Conservation (phyloP, 1,140 invertebrate species). For the Atta texana region DNA sequence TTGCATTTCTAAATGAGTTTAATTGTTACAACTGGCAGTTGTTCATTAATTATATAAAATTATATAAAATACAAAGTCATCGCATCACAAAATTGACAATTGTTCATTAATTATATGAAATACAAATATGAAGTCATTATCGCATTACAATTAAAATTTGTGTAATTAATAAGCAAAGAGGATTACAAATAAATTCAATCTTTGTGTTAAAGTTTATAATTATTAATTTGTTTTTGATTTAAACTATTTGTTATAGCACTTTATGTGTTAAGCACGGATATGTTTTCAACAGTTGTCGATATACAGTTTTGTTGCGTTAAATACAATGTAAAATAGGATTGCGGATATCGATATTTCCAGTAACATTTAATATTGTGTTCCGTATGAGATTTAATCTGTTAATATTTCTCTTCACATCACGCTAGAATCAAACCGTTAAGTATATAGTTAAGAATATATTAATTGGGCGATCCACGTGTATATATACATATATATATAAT, state of each 20-base stretch:
- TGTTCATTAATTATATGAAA: constrained; percentile 3
- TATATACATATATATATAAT: no score
- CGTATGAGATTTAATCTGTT: constrained; percentile 14
- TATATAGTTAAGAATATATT: background rate
- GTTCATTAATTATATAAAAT: constrained; percentile 10
- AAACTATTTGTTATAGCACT: background rate
- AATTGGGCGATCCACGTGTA: background rate
- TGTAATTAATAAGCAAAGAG: constrained; percentile 4
- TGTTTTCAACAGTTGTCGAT: background rate
- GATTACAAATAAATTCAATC: constrained; percentile 27
- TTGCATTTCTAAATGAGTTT: background rate
- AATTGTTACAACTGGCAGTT: background rate
- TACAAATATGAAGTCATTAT: background rate
- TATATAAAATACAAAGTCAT: background rate
- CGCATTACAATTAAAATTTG: background rate
- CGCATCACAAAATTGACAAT: background rate
- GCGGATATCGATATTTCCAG: background rate
- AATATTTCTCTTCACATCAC: background rate
- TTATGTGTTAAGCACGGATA: background rate
- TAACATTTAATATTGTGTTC: constrained; percentile 7
- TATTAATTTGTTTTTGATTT: constrained; percentile 1
- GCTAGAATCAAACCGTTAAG: background rate
- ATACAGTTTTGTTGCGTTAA: constrained; percentile 7
- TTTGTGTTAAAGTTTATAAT: constrained; percentile 8
- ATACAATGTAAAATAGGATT: constrained; percentile 30